Percentiles rank a stretch among this genome's conserved stretches.
Conservation (phyloP, 1,140 invertebrate genomes). For the Goniozus legneri region DNA sequence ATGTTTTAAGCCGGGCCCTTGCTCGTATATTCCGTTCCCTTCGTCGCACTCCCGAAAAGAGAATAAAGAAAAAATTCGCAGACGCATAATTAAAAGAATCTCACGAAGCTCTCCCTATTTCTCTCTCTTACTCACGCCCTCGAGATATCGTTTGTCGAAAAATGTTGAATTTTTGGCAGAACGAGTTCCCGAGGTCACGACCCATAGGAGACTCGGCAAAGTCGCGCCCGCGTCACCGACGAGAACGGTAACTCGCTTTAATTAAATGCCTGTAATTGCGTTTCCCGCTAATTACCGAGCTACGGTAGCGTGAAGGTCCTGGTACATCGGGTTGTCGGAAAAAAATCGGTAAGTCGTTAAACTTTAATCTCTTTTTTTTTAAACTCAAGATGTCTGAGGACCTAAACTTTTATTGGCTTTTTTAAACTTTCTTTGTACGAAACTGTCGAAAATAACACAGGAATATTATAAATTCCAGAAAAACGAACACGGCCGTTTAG, state of each 20-base stretch:
- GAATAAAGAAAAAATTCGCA: slow-evolving; percentile 4
- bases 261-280: slow-evolving; percentile 44
- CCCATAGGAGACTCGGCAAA: no score
- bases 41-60: background rate
- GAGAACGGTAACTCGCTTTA: slow-evolving; percentile 27
- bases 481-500: no score
- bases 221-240: slow-evolving; percentile 2
- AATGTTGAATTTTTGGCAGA: slow-evolving; percentile 22
- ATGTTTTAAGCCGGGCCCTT: no score
- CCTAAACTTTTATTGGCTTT: slow-evolving; percentile 1
- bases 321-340: slow-evolving; percentile 20
- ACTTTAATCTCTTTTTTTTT: slow-evolving; percentile 22
- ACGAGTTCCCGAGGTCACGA: slow-evolving; percentile 11
- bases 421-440: no score
- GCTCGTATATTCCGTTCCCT: background rate
- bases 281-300: slow-evolving; percentile 42
- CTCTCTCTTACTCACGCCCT: slow-evolving; percentile 4
- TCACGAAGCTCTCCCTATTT: background rate
- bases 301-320: slow-evolving; percentile 17
- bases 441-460: no score
- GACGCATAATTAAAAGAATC: slow-evolving; percentile 20
- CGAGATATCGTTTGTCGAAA: slow-evolving; percentile 19
- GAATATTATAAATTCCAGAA: no score
- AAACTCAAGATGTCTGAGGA: slow-evolving; percentile 27
- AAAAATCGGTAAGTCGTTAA: slow-evolving; percentile 28